phyloP scores from a whole-genome alignment of 2,797 vertebrate genomes.

The Phyllotis vaccarum region DNA sequence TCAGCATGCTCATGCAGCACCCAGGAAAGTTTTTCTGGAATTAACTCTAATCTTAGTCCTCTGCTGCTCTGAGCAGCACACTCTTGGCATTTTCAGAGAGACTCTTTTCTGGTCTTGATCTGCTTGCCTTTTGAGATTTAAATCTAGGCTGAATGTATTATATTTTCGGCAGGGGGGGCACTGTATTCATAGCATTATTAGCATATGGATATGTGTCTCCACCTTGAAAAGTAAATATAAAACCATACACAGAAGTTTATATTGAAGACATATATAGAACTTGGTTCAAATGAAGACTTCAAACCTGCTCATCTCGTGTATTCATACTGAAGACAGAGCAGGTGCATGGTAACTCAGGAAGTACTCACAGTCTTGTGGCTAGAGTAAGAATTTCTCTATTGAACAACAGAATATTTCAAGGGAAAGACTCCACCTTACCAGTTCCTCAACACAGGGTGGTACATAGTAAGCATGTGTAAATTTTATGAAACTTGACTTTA shows the following conservation, averaged over 20 bases:
- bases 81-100: not conserved
- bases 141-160: not conserved
- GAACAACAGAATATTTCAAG: not conserved
- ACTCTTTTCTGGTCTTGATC: not conserved
- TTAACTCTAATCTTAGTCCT: not conserved
- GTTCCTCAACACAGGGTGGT: not conserved
- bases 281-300: not conserved
- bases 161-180: not conserved
- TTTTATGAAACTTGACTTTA: not conserved
- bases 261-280: not conserved
- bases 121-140: conserved; percentile 18
- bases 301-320: not conserved
- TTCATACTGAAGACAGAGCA: not conserved
- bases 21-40: not conserved
- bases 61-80: not conserved
- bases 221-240: conserved; percentile 12
- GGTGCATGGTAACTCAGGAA: not conserved
- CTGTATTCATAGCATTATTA: not conserved
- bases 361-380: not conserved
- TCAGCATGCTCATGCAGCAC: not conserved
- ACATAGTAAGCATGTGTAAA: not conserved
- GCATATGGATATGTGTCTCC: not conserved
- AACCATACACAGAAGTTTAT: not conserved
- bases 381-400: not conserved
- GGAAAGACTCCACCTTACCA: not conserved